phyloP scores from a whole-genome alignment of 2,888 invertebrate species.

The Unio pictorum region DNA sequence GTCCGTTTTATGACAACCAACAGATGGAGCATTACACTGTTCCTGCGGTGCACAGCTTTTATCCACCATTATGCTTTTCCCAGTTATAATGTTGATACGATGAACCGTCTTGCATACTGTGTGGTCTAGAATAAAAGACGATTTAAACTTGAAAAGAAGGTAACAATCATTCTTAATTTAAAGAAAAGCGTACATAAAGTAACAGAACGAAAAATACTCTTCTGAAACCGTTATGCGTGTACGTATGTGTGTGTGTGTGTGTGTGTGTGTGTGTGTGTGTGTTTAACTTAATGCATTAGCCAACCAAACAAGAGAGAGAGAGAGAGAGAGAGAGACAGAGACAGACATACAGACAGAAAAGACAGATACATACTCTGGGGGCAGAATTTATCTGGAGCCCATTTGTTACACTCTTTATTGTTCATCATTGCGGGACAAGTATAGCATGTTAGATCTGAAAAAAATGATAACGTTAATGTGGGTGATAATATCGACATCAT shows the following conservation, averaged over 20 bases:
- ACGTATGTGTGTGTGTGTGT: too few species aligned
- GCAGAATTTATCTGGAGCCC: slow-evolving; percentile 49
- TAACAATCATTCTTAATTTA: neutral
- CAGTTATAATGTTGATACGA: slow-evolving; percentile 52
- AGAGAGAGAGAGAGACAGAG: neutral
- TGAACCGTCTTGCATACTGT: slow-evolving; percentile 47
- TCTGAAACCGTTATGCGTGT: too few species aligned
- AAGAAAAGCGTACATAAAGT: neutral
- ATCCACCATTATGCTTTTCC: slow-evolving; percentile 78
- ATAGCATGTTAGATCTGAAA: slow-evolving; percentile 48
- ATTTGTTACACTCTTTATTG: slow-evolving; percentile 48
- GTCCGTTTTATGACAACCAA: slow-evolving; percentile 73
- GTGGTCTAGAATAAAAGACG: slow-evolving; percentile 21
- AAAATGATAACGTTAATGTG: slow-evolving; percentile 2
- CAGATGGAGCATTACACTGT: slow-evolving; percentile 77
- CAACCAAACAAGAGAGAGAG: neutral
- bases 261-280: too few species aligned
- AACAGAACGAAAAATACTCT: neutral
- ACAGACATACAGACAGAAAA: neutral
- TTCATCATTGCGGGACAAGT: slow-evolving; percentile 41
- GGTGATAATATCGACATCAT: neutral
- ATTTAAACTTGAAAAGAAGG: too few species aligned
- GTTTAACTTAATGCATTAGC: too few species aligned
- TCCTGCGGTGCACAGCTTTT: slow-evolving; percentile 78
- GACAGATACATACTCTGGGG: slow-evolving; percentile 22